Base-by-base conservation (phyloP, 2,797 vertebrate species). In the Premnoplex brunnescens region DNA sequence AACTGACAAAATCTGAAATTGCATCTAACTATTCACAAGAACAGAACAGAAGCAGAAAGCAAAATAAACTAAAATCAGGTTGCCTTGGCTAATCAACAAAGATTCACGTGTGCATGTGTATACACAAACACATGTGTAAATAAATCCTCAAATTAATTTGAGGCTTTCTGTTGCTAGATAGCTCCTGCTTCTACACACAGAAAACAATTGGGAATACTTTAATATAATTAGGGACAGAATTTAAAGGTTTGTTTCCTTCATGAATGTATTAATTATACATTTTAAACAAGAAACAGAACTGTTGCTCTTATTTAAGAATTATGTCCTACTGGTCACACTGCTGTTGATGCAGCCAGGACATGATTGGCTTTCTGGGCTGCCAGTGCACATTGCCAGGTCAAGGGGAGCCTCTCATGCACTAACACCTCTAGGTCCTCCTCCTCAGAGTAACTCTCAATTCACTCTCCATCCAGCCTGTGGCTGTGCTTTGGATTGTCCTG, bases 211-310 rank as follows among this genome's bases (percentile, higher is more conserved):
- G 66, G 66, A 95, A 79, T 80, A 58, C 56, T 77, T 63, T 21
- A 37, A 52, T 15, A 55, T 63, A 92, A 80, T 59, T 56, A 81
- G 32, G n/a, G 44, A 63, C 20, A 77, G n/a, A 77, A 77, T 78
- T 93, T 88, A 77, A 86, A 90, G 46, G 83, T 77, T 71, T 2
- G 32, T 86, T 86, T 93, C 68, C 20, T 32, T 79, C 23, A 34
- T 41, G 24, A 72, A 43, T 12, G 5, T 39, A 87, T 86, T 76
- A 93, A 69, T 79, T 83, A 75, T 30, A 73, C 56, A 41, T 87
- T 88, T 85, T 54, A 86, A 74, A 39, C 2, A 5, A 88, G 58
- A 89, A 75, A 72, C 13, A 64, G 13, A 52, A 71, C 30, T 43
- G 13, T 59, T 49, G 5, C 12, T 67, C 9, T 67, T 78, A 20